Percentiles rank a stretch among this genome's conserved stretches.
Conservation (phyloP, 2,113 vertebrate genomes). For the Anthoscopus minutus region DNA sequence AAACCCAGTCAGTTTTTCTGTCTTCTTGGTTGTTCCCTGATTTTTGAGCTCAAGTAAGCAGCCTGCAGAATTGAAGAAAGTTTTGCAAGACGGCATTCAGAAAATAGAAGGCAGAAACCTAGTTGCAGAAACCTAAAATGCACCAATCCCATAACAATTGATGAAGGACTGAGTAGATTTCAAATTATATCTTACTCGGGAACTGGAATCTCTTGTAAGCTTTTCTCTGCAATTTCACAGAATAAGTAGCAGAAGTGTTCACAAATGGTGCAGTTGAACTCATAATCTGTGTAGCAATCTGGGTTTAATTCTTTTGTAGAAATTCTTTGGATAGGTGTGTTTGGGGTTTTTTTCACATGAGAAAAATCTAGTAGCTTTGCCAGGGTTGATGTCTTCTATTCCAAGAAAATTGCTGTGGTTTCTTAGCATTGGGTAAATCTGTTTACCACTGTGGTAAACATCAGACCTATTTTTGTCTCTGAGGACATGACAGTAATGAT, state of each 20-base stretch:
- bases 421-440: not conserved
- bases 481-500: not conserved
- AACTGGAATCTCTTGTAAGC: not conserved
- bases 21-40: not conserved
- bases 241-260: not conserved
- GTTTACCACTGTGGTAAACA: not conserved
- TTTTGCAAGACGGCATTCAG: not conserved
- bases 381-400: not conserved
- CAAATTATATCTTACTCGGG: not conserved
- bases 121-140: not conserved
- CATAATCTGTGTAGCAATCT: not conserved
- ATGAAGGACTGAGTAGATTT: not conserved
- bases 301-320: not conserved
- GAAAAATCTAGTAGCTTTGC: not conserved
- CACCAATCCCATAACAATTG: not conserved
- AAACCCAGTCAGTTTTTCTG: constrained; percentile 32
- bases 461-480: not conserved
- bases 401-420: not conserved
- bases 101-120: not conserved
- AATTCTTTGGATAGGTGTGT: not conserved
- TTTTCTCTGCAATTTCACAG: not conserved
- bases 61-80: not conserved
- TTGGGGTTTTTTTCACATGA: not conserved
- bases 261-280: not conserved
- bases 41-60: not conserved